Percentiles rank a stretch among this genome's conserved stretches.
Evolutionary conservation across 2,888 invertebrate genomes (phyloP).

Genomic region (Cantharis flavilabris): DNA sequence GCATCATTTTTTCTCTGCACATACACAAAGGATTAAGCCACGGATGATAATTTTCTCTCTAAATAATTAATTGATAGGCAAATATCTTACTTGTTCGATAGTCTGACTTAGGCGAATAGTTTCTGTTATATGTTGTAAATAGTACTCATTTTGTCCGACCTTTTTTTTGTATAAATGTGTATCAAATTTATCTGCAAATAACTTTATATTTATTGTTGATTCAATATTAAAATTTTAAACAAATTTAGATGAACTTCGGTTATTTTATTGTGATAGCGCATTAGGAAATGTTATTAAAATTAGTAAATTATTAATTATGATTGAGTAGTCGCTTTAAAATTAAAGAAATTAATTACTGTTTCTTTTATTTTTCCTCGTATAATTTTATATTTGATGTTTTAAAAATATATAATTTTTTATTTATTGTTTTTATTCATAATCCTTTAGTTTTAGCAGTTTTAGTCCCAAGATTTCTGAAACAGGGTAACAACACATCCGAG

Average conservation of each 20-base stretch:
- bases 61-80: slow-evolving; percentile 9
- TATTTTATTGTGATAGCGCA: slow-evolving; percentile 28
- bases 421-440: not conserved
- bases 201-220: slow-evolving; percentile 23
- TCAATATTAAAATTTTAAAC: slow-evolving; percentile 15
- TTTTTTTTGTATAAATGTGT: slow-evolving; percentile 13
- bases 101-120: slow-evolving; percentile 18
- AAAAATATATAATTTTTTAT: not conserved
- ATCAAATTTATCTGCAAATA: slow-evolving; percentile 21
- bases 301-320: slow-evolving; percentile 30
- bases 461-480: no score
- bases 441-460: not conserved
- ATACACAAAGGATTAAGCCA: slow-evolving; percentile 18
- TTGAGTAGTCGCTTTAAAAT: slow-evolving; percentile 14
- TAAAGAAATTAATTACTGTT: slow-evolving; percentile 14
- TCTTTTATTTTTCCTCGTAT: not conserved
- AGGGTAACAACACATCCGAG: no score
- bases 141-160: slow-evolving; percentile 16
- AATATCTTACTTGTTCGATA: slow-evolving; percentile 23
- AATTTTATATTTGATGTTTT: slow-evolving; percentile 1
- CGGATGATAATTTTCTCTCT: slow-evolving; percentile 19
- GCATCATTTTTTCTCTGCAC: slow-evolving; percentile 24
- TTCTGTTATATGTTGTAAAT: slow-evolving; percentile 27
- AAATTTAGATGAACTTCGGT: slow-evolving; percentile 17
- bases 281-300: slow-evolving; percentile 24